Conservation (phyloP, 1,140 invertebrate species). For the Drosophila pectinifera region DNA sequence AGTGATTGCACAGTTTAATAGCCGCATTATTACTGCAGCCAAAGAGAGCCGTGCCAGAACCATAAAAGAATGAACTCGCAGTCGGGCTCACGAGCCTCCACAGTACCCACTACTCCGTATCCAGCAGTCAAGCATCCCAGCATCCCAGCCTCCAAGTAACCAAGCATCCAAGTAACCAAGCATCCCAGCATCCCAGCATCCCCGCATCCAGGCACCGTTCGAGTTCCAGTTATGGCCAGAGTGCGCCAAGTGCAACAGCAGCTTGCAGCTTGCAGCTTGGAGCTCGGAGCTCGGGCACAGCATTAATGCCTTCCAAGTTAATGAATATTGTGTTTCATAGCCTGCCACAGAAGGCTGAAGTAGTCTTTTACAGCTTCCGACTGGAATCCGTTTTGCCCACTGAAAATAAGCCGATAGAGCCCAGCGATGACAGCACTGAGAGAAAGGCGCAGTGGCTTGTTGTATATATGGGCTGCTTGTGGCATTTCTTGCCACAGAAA, state of each 20-base stretch:
- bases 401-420: conserved; percentile 52
- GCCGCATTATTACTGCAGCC: conserved; percentile 76
- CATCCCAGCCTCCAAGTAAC: background rate
- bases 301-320: conserved; percentile 79
- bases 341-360: conserved; percentile 67
- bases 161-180: conserved; percentile 1
- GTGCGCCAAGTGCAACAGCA: conserved; percentile 20
- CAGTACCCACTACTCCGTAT: background rate
- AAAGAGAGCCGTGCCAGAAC: conserved; percentile 68
- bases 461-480: too few species aligned
- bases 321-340: conserved; percentile 83
- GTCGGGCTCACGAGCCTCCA: conserved; percentile 27
- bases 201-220: conserved; percentile 31
- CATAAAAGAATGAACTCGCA: conserved; percentile 69
- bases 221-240: conserved; percentile 49
- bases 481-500: too few species aligned
- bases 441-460: too few species aligned
- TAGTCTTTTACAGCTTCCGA: conserved; percentile 79
- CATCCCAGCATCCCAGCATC: conserved; percentile 6
- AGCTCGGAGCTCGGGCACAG: conserved; percentile 51
- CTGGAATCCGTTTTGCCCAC: conserved; percentile 72
- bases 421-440: conserved; percentile 8
- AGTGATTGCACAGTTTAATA: conserved; percentile 75
- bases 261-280: conserved; percentile 11
- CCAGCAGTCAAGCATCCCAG: background rate